Percentiles rank a stretch among this genome's conserved stretches.
phyloP scores from a whole-genome alignment of 2,888 invertebrate species.

The Hypomecis punctinalis region DNA sequence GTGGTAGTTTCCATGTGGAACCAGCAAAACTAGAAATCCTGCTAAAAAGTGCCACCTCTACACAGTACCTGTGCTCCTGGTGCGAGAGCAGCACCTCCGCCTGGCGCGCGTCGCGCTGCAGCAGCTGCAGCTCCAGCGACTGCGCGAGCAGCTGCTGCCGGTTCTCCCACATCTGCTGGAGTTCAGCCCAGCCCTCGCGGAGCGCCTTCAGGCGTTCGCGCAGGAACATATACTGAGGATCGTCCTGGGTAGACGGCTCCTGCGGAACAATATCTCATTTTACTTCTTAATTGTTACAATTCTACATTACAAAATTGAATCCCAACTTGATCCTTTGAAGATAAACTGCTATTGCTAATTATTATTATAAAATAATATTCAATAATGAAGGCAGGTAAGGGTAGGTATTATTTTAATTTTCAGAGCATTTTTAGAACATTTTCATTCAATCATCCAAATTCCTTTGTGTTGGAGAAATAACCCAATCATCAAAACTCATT shows the following conservation, averaged over 20 bases:
- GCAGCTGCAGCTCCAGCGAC: constrained; percentile 96
- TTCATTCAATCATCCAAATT: too few relatives aligned
- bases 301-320: not conserved
- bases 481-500: too few relatives aligned
- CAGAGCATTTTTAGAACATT: too few relatives aligned
- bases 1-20: too few relatives aligned
- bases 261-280: constrained; percentile 44
- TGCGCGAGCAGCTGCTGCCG: constrained; percentile 97
- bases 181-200: constrained; percentile 99
- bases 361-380: too few relatives aligned
- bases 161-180: constrained; percentile 99
- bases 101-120: constrained; percentile 98
- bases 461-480: too few relatives aligned
- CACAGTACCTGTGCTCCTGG: constrained; percentile 94
- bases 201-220: constrained; percentile 98
- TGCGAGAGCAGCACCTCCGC: constrained; percentile 98
- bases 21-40: not conserved
- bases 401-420: too few relatives aligned
- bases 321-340: too few relatives aligned
- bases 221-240: constrained; percentile 99
- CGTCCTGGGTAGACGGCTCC: constrained; percentile 94
- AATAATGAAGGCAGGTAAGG: too few relatives aligned
- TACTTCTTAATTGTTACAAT: too few relatives aligned
- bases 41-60: not conserved
- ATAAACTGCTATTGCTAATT: too few relatives aligned